phyloP scores from a whole-genome alignment of 2,113 vertebrate genomes.

The Actenoides lindsayi region DNA sequence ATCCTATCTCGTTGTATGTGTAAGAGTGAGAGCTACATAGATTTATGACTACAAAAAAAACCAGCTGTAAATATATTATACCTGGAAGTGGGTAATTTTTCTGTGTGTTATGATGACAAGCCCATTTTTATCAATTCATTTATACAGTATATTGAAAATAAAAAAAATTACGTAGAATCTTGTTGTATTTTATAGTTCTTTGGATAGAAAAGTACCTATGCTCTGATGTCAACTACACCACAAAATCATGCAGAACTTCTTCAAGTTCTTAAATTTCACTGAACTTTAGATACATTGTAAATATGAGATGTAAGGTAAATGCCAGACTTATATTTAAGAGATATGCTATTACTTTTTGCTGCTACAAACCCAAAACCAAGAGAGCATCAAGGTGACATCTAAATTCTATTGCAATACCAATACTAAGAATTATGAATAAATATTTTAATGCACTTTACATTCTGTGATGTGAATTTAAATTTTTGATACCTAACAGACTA shows the following conservation, averaged over 20 bases:
- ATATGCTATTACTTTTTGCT: neutral
- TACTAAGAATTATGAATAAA: neutral
- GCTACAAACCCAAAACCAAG: neutral
- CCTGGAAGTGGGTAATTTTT: neutral
- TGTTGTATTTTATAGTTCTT: neutral
- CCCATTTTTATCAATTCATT: neutral
- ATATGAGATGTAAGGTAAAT: neutral
- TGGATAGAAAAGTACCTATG: neutral
- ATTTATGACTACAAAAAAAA: neutral
- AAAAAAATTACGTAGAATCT: neutral
- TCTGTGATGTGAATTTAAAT: neutral
- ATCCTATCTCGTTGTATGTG: neutral
- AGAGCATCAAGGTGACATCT: neutral
- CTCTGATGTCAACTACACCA: neutral
- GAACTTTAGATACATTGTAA: neutral
- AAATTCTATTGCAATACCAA: neutral
- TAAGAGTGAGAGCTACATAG: neutral
- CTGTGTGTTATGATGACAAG: neutral
- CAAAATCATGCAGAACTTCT: neutral
- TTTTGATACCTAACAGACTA: neutral
- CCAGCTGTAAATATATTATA: neutral
- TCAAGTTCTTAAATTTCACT: neutral
- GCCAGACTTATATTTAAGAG: neutral
- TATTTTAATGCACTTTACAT: neutral
- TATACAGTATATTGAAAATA: neutral